Evolutionary conservation across 2,888 invertebrate species (phyloP).

Genomic region (Eledona agricola): DNA sequence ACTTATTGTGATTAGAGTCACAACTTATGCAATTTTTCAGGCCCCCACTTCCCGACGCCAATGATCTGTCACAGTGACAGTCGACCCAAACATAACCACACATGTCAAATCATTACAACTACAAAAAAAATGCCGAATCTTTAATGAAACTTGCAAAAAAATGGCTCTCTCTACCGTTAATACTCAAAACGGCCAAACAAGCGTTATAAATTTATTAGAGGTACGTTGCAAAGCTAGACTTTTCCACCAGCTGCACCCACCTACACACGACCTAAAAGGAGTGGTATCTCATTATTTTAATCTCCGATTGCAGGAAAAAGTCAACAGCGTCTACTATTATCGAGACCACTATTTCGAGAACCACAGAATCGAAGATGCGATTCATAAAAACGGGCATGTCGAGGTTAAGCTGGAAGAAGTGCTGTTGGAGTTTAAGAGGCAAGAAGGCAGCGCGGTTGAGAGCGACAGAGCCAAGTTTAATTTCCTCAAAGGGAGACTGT

Average conservation of each 20-base stretch:
- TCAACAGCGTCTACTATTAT: conserved; percentile 72
- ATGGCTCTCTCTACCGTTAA: conserved; percentile 10
- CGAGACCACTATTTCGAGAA: conserved; percentile 83
- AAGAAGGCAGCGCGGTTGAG: conserved; percentile 67
- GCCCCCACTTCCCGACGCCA: conserved; percentile 3
- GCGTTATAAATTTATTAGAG: conserved; percentile 1
- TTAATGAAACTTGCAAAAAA: conserved; percentile 5
- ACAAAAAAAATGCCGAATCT: neutral
- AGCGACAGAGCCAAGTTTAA: conserved; percentile 63
- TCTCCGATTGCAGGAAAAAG: conserved; percentile 68
- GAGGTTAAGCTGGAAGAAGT: conserved; percentile 70
- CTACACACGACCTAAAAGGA: conserved; percentile 36
- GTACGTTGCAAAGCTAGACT: conserved; percentile 3
- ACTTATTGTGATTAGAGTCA: too few species aligned
- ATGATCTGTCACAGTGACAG: conserved; percentile 2
- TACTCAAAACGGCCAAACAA: neutral
- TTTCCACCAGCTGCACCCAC: conserved; percentile 47
- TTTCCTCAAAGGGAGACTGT: conserved; percentile 77
- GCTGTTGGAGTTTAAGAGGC: conserved; percentile 70
- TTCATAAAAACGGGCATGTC: conserved; percentile 71
- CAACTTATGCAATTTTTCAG: too few species aligned
- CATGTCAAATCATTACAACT: conserved; percentile 8
- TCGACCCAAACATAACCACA: conserved; percentile 21
- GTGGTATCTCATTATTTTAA: conserved; percentile 19
- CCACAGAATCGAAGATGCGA: conserved; percentile 74